Evolutionary conservation across 2,888 invertebrate species (phyloP).

Genomic region (Meliscaeva auricollis): DNA sequence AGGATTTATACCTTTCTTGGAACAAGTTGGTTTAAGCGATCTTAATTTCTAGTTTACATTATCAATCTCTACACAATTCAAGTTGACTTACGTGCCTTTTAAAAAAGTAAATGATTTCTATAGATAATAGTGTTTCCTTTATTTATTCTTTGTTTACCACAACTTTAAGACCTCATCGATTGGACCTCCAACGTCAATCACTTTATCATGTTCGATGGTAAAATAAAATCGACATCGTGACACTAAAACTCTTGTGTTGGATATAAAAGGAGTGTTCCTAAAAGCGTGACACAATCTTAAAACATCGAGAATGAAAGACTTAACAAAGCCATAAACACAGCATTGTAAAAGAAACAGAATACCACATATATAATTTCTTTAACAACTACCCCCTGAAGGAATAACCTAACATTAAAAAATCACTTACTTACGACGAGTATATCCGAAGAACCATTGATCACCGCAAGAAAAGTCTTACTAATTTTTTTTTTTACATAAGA

Average conservation of each 20-base stretch:
- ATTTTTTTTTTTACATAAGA: not conserved
- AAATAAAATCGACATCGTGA: slow-evolving; percentile 47
- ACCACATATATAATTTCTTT: not conserved
- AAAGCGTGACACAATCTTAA: slow-evolving; percentile 43
- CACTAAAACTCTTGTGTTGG: not conserved
- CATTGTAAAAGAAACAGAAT: slow-evolving; percentile 10
- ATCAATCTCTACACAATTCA: no score
- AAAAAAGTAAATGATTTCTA: no score
- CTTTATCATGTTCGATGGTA: slow-evolving; percentile 27
- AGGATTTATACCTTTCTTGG: no score
- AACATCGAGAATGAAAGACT: slow-evolving; percentile 42
- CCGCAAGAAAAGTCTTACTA: not conserved
- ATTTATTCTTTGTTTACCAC: no score
- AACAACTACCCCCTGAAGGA: slow-evolving; percentile 72
- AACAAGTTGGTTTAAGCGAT: no score
- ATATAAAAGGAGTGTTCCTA: slow-evolving; percentile 41
- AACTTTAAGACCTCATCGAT: not conserved
- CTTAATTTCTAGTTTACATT: no score
- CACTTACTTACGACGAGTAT: slow-evolving; percentile 73
- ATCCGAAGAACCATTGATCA: slow-evolving; percentile 63
- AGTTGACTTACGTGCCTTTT: no score
- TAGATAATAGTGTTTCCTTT: no score
- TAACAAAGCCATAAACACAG: slow-evolving; percentile 9
- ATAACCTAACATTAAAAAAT: slow-evolving; percentile 77
- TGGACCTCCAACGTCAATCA: slow-evolving; percentile 44